Evolutionary conservation across 2,888 invertebrate species (phyloP).

Genomic region (Lobophora halterata): DNA sequence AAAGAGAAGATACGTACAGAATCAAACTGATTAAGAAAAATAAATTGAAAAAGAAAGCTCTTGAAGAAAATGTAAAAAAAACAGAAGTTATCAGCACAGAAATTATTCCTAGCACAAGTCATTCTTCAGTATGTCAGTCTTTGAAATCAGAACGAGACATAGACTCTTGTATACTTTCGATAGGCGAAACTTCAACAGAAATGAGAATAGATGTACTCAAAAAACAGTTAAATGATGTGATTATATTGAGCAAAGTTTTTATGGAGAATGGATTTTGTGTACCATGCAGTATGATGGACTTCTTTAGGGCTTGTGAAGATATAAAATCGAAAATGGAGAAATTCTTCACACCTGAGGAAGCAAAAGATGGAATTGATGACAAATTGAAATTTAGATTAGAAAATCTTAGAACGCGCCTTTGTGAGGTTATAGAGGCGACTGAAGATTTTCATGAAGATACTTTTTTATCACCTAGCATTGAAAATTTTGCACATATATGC

Average conservation of each 20-base stretch:
- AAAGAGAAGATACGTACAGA: slow-evolving; percentile 45
- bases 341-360: slow-evolving; percentile 17
- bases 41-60: slow-evolving; percentile 28
- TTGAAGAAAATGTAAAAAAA: background rate
- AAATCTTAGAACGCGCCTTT: slow-evolving; percentile 34
- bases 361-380: background rate
- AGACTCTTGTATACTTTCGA: background rate
- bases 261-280: slow-evolving; percentile 30
- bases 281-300: slow-evolving; percentile 29
- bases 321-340: slow-evolving; percentile 30
- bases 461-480: slow-evolving; percentile 29
- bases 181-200: slow-evolving; percentile 1
- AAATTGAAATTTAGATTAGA: slow-evolving; percentile 16
- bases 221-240: slow-evolving; percentile 32
- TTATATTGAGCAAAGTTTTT: slow-evolving; percentile 33
- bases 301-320: slow-evolving; percentile 36
- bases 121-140: no score
- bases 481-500: slow-evolving; percentile 34
- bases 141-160: background rate
- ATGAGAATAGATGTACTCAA: slow-evolving; percentile 31
- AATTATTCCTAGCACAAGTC: no score
- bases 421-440: slow-evolving; percentile 31
- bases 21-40: slow-evolving; percentile 37
- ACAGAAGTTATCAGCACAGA: no score
- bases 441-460: slow-evolving; percentile 31